Base-by-base conservation (phyloP, 2,888 invertebrate species). In the Hypolimnas misippus region DNA sequence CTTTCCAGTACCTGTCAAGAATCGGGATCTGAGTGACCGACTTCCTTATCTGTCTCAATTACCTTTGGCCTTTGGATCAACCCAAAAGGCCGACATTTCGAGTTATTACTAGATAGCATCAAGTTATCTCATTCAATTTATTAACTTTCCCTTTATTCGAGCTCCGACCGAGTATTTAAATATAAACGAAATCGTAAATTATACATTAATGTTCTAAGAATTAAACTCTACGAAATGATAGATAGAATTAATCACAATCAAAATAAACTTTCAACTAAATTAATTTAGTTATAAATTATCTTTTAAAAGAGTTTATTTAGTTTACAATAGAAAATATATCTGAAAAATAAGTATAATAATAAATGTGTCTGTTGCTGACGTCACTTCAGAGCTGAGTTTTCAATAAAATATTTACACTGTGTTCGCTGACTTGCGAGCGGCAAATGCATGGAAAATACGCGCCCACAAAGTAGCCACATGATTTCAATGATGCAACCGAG, bases 391-490 rank as follows among this genome's bases (percentile, higher is more conserved):
- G 58, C 62, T 54, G 71, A 70, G 71, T 64, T 69, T 65, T 67
- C 70, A 76, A 81, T 83, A 77, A 82, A 84, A 83, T 82, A 84
- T 83, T 81, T 78, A 83, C 68, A 72, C 69, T 69, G 68, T 62
- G 66, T 61, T 63, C 67, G 69, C 49, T 65, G 59, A 57, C 17
- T 31, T 21, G n/a, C 44, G 63, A 52, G 31, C 38, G 56, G 61
- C 58, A 70, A 68, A 66, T 66, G 53, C 49, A 56, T 58, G 54
- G 59, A 53, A 56, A 63, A 65, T 59, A 59, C 38, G 12, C 44
- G 44, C 29, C 40, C 40, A 60, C 62, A 60, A 55, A 56, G 61
- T 62, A 62, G 50, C 59, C 51, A 57, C 60, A 57, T 63, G 56
- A 70, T 66, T 49, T 65, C 57, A 52, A 51, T 57, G 56, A 57